These are phyloP conservation scores for Trypoxylon attenuatum DNA, from an alignment of 2,888 invertebrate genomes.

Conservation along the genomic window DNA sequence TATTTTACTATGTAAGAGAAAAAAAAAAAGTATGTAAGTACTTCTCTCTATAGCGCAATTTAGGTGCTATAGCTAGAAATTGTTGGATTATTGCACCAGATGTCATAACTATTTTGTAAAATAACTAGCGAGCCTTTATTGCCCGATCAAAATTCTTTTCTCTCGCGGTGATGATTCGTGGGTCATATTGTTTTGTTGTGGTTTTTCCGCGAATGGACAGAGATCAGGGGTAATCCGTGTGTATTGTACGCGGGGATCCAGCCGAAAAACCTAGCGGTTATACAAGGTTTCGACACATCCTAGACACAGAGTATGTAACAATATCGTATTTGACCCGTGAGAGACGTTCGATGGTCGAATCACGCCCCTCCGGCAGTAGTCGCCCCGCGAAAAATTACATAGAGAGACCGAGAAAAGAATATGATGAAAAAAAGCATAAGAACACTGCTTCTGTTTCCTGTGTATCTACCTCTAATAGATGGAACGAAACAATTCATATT, in stretches of 20 bases:
- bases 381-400: constrained; percentile 6
- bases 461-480: constrained; percentile 69
- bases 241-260: no score
- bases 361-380: constrained; percentile 36
- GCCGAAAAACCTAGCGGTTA: no score
- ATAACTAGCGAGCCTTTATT: constrained; percentile 15
- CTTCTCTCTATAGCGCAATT: constrained; percentile 42
- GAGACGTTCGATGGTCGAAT: constrained; percentile 9
- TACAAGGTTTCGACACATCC: constrained; percentile 1
- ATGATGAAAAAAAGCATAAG: constrained; percentile 39
- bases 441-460: constrained; percentile 68
- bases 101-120: constrained; percentile 36
- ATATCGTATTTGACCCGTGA: constrained; percentile 22
- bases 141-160: constrained; percentile 15
- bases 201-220: not conserved
- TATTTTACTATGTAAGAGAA: constrained; percentile 45
- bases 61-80: constrained; percentile 55
- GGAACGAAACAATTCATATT: constrained; percentile 67
- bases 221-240: no score
- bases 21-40: constrained; percentile 39
- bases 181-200: not conserved
- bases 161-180: constrained; percentile 9
- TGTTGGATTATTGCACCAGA: constrained; percentile 41
- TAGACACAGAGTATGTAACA: not conserved
- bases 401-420: constrained; percentile 15